Conservation (phyloP, 2,888 invertebrate species). For the Andrena flavipes region DNA sequence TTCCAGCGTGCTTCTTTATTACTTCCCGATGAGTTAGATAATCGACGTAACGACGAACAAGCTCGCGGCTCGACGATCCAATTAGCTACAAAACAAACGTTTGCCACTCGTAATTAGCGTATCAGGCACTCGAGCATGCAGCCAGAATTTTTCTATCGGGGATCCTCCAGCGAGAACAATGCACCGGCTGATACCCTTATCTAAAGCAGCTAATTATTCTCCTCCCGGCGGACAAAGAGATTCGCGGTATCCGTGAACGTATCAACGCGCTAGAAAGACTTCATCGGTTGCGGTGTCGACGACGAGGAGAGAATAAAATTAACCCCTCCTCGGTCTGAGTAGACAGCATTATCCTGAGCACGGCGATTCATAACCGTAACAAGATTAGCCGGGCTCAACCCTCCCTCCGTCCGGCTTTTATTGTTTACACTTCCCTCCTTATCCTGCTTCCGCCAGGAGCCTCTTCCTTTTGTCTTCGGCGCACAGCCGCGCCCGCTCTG, state of each 20-base stretch:
- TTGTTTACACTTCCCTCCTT: conserved; percentile 79
- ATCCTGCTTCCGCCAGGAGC: conserved; percentile 52
- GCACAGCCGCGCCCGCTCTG: conserved; percentile 14
- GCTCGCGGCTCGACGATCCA: conserved; percentile 38
- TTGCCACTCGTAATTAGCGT: conserved; percentile 33
- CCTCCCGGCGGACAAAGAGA: background rate
- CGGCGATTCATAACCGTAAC: conserved; percentile 80
- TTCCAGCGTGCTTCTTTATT: conserved; percentile 28
- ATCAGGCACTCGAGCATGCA: conserved; percentile 3
- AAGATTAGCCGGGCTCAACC: conserved; percentile 75
- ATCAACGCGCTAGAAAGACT: conserved; percentile 45
- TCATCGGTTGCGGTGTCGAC: conserved; percentile 43
- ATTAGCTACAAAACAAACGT: conserved; percentile 46
- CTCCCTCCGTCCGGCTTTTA: conserved; percentile 72
- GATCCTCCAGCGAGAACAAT: background rate
- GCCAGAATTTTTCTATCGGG: conserved; percentile 25
- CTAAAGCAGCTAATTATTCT: conserved; percentile 9
- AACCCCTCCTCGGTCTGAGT: conserved; percentile 68
- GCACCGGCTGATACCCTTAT: background rate
- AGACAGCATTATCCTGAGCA: conserved; percentile 74
- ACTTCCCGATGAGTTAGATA: conserved; percentile 52
- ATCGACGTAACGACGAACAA: conserved; percentile 18
- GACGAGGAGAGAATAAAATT: conserved; percentile 71
- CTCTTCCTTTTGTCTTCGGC: conserved; percentile 47
- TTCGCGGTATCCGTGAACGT: conserved; percentile 7